Percentiles rank a stretch among this genome's conserved stretches.
These are phyloP conservation scores for Akabosia matsudoensis DNA, from an alignment of 1,140 invertebrate genomes.

Conservation along the genomic window DNA sequence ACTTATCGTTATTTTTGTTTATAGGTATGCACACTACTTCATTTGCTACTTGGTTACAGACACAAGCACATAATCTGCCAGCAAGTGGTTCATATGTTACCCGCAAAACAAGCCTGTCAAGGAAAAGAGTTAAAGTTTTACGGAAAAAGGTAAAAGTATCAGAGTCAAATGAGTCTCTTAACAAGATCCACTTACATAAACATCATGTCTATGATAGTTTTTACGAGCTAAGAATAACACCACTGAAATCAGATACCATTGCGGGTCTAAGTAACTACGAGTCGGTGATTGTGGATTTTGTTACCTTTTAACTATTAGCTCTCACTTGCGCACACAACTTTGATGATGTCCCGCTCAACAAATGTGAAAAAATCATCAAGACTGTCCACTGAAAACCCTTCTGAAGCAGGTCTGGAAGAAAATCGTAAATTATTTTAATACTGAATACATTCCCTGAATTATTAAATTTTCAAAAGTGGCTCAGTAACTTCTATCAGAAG, in stretches of 20 bases:
- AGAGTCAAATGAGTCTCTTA: not conserved
- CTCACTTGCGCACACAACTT: too few species aligned
- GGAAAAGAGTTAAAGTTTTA: not conserved
- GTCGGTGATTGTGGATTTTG: too few species aligned
- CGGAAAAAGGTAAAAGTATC: not conserved
- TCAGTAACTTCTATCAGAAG: too few species aligned
- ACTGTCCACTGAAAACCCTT: not conserved
- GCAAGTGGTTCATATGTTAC: not conserved
- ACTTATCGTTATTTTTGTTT: constrained; percentile 5
- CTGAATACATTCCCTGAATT: too few species aligned
- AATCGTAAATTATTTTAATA: too few species aligned
- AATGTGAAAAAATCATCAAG: not conserved
- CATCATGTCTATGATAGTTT: not conserved
- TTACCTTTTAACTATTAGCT: too few species aligned
- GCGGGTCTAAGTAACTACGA: not conserved
- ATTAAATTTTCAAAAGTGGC: too few species aligned
- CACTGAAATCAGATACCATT: not conserved
- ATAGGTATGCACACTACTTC: not conserved
- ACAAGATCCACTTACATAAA: not conserved
- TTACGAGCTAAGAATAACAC: not conserved
- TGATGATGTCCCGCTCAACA: too few species aligned
- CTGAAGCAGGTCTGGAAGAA: too few species aligned
- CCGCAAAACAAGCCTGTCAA: not conserved
- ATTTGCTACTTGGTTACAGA: constrained; percentile 8
- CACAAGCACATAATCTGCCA: not conserved